phyloP scores from a whole-genome alignment of 2,797 vertebrate species.

The Oreochromis mossambicus region DNA sequence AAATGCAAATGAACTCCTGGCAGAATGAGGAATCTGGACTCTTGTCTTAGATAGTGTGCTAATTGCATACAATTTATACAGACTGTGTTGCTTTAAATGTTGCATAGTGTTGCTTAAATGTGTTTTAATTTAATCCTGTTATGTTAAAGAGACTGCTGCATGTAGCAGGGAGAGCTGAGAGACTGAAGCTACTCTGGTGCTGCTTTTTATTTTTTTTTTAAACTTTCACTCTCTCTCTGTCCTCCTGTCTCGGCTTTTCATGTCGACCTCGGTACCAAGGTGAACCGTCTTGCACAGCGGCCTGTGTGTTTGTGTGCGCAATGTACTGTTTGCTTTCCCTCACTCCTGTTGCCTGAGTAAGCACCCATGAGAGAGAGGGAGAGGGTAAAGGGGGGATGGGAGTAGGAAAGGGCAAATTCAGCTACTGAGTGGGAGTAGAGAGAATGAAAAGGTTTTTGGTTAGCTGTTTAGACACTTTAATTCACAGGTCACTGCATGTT shows the following conservation, averaged over 20 bases:
- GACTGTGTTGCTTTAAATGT: neutral
- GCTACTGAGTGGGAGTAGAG: constrained; percentile 12
- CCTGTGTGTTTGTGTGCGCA: constrained; percentile 18
- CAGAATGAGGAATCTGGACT: neutral
- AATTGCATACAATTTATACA: neutral
- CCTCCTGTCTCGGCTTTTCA: neutral
- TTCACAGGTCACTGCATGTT: no score
- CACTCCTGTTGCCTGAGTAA: constrained; percentile 55
- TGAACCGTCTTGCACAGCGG: constrained; percentile 50
- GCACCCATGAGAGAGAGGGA: constrained; percentile 38
- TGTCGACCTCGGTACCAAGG: constrained; percentile 54
- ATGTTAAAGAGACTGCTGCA: neutral
- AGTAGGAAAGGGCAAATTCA: constrained; percentile 20
- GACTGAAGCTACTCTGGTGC: constrained; percentile 3
- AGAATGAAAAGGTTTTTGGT: neutral
- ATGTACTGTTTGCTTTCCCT: constrained; percentile 57
- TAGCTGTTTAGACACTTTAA: neutral
- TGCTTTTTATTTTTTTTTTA: neutral
- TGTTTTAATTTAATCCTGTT: neutral
- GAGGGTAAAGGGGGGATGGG: constrained; percentile 25
- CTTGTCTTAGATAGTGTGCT: neutral
- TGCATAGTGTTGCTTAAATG: neutral
- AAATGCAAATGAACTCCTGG: constrained; percentile 19
- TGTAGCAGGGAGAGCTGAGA: neutral
- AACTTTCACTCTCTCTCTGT: neutral